Base-by-base conservation (phyloP, 2,797 vertebrate genomes). In the Xiphorhynchus erythropygius region DNA sequence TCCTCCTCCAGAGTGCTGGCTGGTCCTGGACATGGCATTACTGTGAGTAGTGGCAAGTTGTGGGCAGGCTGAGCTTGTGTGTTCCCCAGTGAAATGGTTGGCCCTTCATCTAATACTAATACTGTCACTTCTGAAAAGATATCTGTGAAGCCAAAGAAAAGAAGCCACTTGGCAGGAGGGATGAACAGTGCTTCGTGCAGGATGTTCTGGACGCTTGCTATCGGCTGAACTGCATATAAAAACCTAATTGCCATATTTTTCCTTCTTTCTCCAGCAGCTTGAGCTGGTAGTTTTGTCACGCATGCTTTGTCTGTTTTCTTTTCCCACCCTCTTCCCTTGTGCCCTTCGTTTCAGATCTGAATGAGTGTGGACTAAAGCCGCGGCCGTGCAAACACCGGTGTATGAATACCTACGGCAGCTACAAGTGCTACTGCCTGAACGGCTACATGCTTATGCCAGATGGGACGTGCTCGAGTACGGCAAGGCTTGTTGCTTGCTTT, bases 371-470 rank as follows among this genome's bases (percentile, higher is more conserved):
- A 69, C 98, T 99, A 95, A 99, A 99, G 98, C 99, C 99, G 0
- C 97, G 99, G 86, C 99, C 98, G 0, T 99, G 99, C 97, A 99
- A 99, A 89, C 98, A 99, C 98, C 98, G 99, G 49, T 99, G 99
- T 96, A 99, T 99, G 99, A 99, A 99, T 95, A 99, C 99, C 3
- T 98, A 98, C 1, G 99, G 99, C 96, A 99, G 99, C 97, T 99
- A 99, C 98, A 99, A 99, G 97, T 99, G 99, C 98, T 99, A 99
- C 98, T 99, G 99, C 89, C 98, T 99, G 65, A 99, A 98, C 5
- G 99, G 99, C 79, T 99, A 99, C 98, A 99, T 99, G 99, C 98
- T 98, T 30, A 98, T 99, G 99, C 98, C 98, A 35, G 99, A 99
- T 23, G 99, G 99, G 94, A 98, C 98, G 15, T 99, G 99, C 98